These are phyloP conservation scores for Eumeta japonica DNA, from an alignment of 1,140 invertebrate genomes.

Conservation along the genomic window DNA sequence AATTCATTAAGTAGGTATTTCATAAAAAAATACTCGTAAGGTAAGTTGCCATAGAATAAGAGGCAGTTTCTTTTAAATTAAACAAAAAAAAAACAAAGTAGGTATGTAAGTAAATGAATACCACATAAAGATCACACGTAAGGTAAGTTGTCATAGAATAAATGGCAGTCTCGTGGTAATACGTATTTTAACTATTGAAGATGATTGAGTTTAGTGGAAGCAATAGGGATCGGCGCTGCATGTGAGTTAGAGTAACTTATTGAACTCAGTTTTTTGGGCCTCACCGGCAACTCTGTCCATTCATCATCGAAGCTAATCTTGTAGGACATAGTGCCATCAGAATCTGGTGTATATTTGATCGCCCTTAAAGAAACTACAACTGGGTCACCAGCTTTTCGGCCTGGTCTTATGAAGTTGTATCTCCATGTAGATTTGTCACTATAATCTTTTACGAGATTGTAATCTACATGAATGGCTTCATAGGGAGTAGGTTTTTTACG, in stretches of 20 bases:
- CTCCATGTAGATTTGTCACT: slow-evolving; percentile 2
- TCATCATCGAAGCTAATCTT: slow-evolving; percentile 1
- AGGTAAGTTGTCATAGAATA: background rate
- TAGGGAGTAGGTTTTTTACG: background rate
- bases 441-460: slow-evolving; percentile 5
- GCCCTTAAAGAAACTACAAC: slow-evolving; percentile 1
- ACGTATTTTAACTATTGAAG: slow-evolving; percentile 1
- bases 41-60: too few species aligned
- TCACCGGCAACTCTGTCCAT: background rate
- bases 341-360: slow-evolving; percentile 1
- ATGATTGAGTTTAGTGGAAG: background rate
- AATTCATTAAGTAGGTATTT: background rate
- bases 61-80: background rate
- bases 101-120: too few species aligned
- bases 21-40: background rate
- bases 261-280: background rate
- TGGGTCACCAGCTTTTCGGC: slow-evolving; percentile 6
- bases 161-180: background rate
- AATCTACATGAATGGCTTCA: slow-evolving; percentile 1
- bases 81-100: slow-evolving; percentile 3
- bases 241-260: background rate
- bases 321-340: background rate
- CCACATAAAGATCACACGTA: background rate
- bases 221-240: background rate
- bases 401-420: slow-evolving; percentile 8